Evolutionary conservation across 1,140 invertebrate genomes (phyloP).

Genomic region (Aphis gossypii): DNA sequence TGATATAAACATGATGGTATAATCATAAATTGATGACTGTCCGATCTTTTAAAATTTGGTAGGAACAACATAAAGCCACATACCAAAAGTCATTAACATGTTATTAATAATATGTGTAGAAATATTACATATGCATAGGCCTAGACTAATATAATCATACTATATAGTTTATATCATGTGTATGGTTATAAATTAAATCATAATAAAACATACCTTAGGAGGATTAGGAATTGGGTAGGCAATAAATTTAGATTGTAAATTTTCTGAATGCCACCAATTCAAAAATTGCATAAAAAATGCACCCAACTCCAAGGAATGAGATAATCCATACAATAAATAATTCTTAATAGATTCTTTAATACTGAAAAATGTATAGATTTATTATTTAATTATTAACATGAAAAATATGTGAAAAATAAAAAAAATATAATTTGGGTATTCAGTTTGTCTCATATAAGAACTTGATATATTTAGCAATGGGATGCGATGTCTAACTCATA

Average conservation of each 20-base stretch:
- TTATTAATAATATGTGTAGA: not conserved
- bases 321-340: slow-evolving; percentile 49
- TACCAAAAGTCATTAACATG: not conserved
- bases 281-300: slow-evolving; percentile 60
- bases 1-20: not conserved
- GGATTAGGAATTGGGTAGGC: slow-evolving; percentile 55
- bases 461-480: no score
- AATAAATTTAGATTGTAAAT: slow-evolving; percentile 56
- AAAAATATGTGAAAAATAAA: not conserved
- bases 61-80: not conserved
- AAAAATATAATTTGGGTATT: not conserved
- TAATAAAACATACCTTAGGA: slow-evolving; percentile 23
- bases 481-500: no score
- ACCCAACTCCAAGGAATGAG: slow-evolving; percentile 58
- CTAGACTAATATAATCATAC: no score
- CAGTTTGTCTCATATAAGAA: not conserved
- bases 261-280: slow-evolving; percentile 59
- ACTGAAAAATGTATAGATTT: not conserved
- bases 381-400: not conserved
- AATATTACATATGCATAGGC: not conserved
- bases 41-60: not conserved
- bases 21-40: not conserved
- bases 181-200: not conserved
- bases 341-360: slow-evolving; percentile 16
- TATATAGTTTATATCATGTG: not conserved